Evolutionary conservation across 2,113 vertebrate species (phyloP), one percentile per base, ranked within the genome.

Genomic region (Callopanchax toddi): DNA sequence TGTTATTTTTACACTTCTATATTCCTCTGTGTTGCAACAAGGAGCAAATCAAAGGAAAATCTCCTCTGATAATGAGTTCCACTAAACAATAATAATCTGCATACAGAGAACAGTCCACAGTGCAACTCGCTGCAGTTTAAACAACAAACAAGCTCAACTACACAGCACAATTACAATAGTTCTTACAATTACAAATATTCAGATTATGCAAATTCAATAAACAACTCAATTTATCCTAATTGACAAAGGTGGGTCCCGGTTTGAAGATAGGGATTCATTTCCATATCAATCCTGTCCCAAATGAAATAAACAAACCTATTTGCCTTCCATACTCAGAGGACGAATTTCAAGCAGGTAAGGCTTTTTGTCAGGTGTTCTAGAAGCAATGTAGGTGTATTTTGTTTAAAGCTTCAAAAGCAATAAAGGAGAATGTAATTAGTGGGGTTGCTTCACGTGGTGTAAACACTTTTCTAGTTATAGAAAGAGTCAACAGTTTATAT

Each of bases 191-290:
- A 84, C 75, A 89, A 74, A 82, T 67, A 57, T 62, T 76, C 59
- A 52, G 74, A 72, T 87, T 86, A 89, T 76, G 84, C 79, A 81
- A 82, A 86, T 84, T 51, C 34, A 60, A 65, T 84, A 85, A 87
- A 91, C 74, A 82, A 61, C 66, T 78, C 81, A 60, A 87, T 87
- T 73, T 46, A 77, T 73, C 69, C 71, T 87, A 88, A 89, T 84
- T 86, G 79, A 80, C 82, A 89, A 87, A 89, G 86, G 85, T 89
- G 78, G 78, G 69, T 61, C 82, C 76, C 67, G 71, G 83, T 85
- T 87, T 83, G 81, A 81, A 89, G 81, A 79, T 81, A 51, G 29
- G 3, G 57, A n/a, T 71, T 87, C 11, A 89, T 89, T 89, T 85
- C 79, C 84, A 85, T 86, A 73, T 81, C 64, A 86, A 78, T 70